Percentiles rank a stretch among this genome's conserved stretches.
These are phyloP conservation scores for Pseudorhiza aurosa DNA, from an alignment of 30 jellyfish, hydroid and myxozoan species.

Conservation along the genomic window DNA sequence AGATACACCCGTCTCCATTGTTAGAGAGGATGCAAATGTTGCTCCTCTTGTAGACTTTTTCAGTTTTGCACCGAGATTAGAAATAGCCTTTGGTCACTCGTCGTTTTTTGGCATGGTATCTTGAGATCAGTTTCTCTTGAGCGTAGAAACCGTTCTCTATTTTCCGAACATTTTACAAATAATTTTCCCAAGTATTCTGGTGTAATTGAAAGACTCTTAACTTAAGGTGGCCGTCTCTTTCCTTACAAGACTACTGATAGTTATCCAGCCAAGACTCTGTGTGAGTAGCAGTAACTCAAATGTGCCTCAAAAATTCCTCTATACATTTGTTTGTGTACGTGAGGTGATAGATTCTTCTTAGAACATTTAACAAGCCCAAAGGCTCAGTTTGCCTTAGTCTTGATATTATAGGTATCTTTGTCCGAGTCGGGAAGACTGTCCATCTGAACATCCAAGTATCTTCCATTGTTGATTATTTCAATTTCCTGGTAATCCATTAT, in stretches of 20 bases:
- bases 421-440: background rate
- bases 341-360: background rate
- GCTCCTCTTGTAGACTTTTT: too few relatives aligned
- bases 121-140: too few relatives aligned
- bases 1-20: too few relatives aligned
- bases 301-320: background rate
- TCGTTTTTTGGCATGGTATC: too few relatives aligned
- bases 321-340: background rate
- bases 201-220: too few relatives aligned
- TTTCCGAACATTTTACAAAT: too few relatives aligned
- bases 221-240: constrained; percentile 1
- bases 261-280: constrained; percentile 3
- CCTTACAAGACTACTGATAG: constrained; percentile 10
- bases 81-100: too few relatives aligned
- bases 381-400: constrained; percentile 12
- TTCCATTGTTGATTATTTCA: background rate
- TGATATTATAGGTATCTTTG: background rate
- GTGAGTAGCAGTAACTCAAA: background rate
- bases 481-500: too few relatives aligned
- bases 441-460: background rate
- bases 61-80: too few relatives aligned
- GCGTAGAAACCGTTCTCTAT: too few relatives aligned
- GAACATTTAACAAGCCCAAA: background rate
- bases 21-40: too few relatives aligned
- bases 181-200: too few relatives aligned